phyloP scores from a whole-genome alignment of 2,888 invertebrate genomes.

The Dexiosoma caninum region DNA sequence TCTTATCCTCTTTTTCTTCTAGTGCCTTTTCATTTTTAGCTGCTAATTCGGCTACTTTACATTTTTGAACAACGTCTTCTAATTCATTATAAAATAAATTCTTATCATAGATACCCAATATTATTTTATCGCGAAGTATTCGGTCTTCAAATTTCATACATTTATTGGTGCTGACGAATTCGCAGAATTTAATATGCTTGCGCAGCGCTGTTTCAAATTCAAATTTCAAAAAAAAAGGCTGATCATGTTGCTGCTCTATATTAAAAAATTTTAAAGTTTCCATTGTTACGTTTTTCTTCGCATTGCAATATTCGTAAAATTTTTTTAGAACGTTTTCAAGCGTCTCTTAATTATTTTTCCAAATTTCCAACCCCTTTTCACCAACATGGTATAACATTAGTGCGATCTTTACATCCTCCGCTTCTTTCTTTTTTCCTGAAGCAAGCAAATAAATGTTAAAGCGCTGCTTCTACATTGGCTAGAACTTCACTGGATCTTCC shows the following conservation, averaged over 20 bases:
- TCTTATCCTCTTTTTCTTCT: neutral
- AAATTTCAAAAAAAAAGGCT: slow-evolving; percentile 36
- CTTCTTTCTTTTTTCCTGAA: no score
- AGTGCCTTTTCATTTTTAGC: neutral
- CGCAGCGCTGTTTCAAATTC: slow-evolving; percentile 21
- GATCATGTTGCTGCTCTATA: slow-evolving; percentile 14
- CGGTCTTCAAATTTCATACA: slow-evolving; percentile 15
- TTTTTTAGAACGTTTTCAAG: neutral
- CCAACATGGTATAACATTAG: neutral
- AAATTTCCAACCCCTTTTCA: slow-evolving; percentile 8
- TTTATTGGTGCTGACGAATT: neutral
- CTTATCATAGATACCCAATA: slow-evolving; percentile 4
- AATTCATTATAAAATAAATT: neutral
- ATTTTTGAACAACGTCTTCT: neutral
- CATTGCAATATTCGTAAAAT: slow-evolving; percentile 14
- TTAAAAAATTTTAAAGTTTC: slow-evolving; percentile 22
- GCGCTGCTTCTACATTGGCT: neutral
- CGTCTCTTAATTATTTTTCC: neutral
- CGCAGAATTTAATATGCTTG: slow-evolving; percentile 26
- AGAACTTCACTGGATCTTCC: neutral
- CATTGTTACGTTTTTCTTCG: slow-evolving; percentile 14
- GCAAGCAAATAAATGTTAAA: slow-evolving; percentile 1
- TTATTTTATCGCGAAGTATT: slow-evolving; percentile 14
- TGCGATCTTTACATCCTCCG: neutral
- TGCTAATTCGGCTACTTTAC: neutral